phyloP scores from a whole-genome alignment of 2,888 invertebrate genomes.

The Ennomos erosarius region DNA sequence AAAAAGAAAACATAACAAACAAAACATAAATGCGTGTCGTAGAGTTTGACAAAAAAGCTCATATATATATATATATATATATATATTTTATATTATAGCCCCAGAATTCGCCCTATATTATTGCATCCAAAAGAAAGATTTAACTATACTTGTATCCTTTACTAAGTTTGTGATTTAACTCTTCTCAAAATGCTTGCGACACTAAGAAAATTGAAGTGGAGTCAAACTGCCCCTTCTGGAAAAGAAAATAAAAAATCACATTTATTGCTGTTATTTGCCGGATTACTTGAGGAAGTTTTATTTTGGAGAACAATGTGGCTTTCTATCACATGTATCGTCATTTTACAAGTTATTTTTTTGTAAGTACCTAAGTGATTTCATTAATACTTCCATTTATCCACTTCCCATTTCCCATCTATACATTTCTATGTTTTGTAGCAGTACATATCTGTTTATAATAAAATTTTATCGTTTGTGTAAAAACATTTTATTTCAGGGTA shows the following conservation, averaged over 20 bases:
- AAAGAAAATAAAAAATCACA: conserved; percentile 58
- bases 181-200: conserved; percentile 61
- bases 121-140: too few species aligned
- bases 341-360: conserved; percentile 66
- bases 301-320: conserved; percentile 76
- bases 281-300: conserved; percentile 73
- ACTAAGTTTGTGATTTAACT: too few species aligned
- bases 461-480: not conserved
- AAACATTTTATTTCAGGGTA: conserved; percentile 49
- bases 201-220: conserved; percentile 66
- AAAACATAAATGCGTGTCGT: too few species aligned
- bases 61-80: too few species aligned
- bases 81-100: too few species aligned
- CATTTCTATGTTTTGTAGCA: too few species aligned
- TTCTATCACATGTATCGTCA: conserved; percentile 64
- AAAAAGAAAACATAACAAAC: too few species aligned
- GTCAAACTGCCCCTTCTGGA: conserved; percentile 54
- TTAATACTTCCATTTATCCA: not conserved
- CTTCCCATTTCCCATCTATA: too few species aligned
- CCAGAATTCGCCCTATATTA: too few species aligned
- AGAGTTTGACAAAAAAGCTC: too few species aligned
- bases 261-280: conserved; percentile 61
- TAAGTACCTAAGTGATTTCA: conserved; percentile 53
- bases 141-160: too few species aligned
- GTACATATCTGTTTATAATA: too few species aligned